A percentile compares a stretch with the other conserved stretches of the same genome.
These are phyloP conservation scores for Myripristis murdjan DNA, from an alignment of 2,797 vertebrate species.

Conservation along the genomic window DNA sequence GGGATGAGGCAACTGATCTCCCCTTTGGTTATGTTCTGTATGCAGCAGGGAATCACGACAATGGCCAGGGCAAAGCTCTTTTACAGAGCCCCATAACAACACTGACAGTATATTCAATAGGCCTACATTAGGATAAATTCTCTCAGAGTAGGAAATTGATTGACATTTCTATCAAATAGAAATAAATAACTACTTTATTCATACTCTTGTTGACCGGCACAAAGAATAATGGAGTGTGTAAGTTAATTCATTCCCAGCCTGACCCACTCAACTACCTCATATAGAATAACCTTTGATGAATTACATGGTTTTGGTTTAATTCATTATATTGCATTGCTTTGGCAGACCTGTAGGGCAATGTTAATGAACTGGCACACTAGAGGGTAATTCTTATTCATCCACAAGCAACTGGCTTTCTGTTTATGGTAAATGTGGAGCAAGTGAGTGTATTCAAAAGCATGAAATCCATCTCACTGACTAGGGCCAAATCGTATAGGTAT, in stretches of 20 bases:
- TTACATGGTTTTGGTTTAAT: conserved; percentile 33
- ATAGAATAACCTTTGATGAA: conserved; percentile 29
- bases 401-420: conserved; percentile 31
- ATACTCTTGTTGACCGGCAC: not conserved
- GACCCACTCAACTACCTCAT: conserved; percentile 8
- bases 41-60: not conserved
- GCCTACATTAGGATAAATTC: conserved; percentile 2
- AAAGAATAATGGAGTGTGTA: conserved; percentile 15
- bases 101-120: too few relatives aligned
- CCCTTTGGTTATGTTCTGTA: conserved; percentile 10
- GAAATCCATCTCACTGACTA: conserved; percentile 33
- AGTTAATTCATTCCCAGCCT: conserved; percentile 6
- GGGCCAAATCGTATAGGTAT: conserved; percentile 57
- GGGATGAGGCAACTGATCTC: conserved; percentile 39
- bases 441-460: conserved; percentile 14
- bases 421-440: conserved; percentile 32
- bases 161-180: conserved; percentile 8
- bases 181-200: conserved; percentile 10
- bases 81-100: not conserved
- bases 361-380: conserved; percentile 19
- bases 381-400: conserved; percentile 1
- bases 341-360: conserved; percentile 24
- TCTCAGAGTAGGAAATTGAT: conserved; percentile 2
- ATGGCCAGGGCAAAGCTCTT: too few relatives aligned
- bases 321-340: conserved; percentile 11